Conservation (phyloP, 2,888 invertebrate species). For the Apamea monoglypha region DNA sequence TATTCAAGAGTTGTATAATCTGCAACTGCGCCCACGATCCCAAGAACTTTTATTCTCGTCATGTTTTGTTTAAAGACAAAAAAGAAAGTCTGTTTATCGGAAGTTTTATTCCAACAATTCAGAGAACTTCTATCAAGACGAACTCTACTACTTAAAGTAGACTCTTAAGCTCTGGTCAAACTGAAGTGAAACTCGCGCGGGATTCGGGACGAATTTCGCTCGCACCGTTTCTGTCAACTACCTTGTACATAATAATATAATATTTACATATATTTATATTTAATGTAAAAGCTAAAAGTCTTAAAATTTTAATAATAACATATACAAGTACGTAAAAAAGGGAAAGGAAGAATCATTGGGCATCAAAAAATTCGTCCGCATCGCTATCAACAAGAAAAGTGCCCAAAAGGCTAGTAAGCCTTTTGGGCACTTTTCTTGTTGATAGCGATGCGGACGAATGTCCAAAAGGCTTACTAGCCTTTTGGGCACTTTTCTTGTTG, state of each 20-base stretch:
- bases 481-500: too few species aligned
- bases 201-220: background rate
- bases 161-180: background rate
- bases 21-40: background rate
- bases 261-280: background rate
- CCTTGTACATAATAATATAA: background rate
- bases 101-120: slow-evolving; percentile 5
- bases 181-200: background rate
- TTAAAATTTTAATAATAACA: background rate
- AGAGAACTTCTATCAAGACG: background rate
- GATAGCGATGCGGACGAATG: too few species aligned
- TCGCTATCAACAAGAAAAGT: background rate
- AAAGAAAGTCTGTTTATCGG: slow-evolving; percentile 1
- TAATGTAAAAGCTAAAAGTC: background rate
- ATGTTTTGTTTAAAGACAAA: slow-evolving; percentile 5
- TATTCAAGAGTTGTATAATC: background rate
- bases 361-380: background rate
- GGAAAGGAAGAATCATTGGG: background rate
- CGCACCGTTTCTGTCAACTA: too few species aligned
- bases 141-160: background rate
- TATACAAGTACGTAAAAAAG: background rate
- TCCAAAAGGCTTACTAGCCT: too few species aligned
- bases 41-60: background rate
- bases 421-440: too few species aligned
- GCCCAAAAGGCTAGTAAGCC: background rate